A percentile compares a stretch with the other conserved stretches of the same genome.
Evolutionary conservation across 2,888 invertebrate species (phyloP).

Genomic region (Agrilus mali): DNA sequence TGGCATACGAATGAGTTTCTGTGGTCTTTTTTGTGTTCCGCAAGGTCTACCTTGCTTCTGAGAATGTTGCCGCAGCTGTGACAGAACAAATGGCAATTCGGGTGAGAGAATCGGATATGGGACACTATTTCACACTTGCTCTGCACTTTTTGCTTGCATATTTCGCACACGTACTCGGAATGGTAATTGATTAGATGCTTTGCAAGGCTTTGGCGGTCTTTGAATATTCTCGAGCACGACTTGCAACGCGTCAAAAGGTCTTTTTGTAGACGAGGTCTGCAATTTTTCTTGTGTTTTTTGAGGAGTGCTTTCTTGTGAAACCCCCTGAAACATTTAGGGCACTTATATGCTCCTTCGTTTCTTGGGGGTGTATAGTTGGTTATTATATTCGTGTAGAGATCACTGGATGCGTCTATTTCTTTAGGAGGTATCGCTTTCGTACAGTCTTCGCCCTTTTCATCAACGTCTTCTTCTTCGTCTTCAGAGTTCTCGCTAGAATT

Average conservation of each 20-base stretch:
- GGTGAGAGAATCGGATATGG: conserved; percentile 42
- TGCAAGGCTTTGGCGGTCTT: conserved; percentile 40
- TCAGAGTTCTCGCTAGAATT: conserved; percentile 5
- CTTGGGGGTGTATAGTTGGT: conserved; percentile 33
- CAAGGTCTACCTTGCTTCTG: conserved; percentile 38
- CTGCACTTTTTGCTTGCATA: conserved; percentile 39
- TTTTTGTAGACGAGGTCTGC: conserved; percentile 35
- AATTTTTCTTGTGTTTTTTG: conserved; percentile 46
- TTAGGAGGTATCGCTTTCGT: conserved; percentile 20
- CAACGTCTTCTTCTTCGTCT: conserved; percentile 1
- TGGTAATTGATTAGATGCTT: conserved; percentile 43
- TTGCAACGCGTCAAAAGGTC: conserved; percentile 42
- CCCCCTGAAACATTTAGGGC: conserved; percentile 41
- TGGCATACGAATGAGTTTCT: conserved; percentile 41
- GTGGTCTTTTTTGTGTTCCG: conserved; percentile 40
- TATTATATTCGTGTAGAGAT: conserved; percentile 32
- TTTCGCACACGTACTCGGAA: conserved; percentile 39
- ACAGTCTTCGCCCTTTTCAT: conserved; percentile 3
- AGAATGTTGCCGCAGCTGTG: conserved; percentile 41
- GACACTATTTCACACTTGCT: conserved; percentile 45
- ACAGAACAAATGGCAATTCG: conserved; percentile 40
- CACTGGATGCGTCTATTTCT: conserved; percentile 30
- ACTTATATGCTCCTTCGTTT: conserved; percentile 38
- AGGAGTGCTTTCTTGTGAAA: conserved; percentile 43
- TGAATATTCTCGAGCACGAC: conserved; percentile 43